Percentiles rank a stretch among this genome's conserved stretches.
phyloP scores from a whole-genome alignment of 2,113 vertebrate species.

The Semicossyphus pulcher region DNA sequence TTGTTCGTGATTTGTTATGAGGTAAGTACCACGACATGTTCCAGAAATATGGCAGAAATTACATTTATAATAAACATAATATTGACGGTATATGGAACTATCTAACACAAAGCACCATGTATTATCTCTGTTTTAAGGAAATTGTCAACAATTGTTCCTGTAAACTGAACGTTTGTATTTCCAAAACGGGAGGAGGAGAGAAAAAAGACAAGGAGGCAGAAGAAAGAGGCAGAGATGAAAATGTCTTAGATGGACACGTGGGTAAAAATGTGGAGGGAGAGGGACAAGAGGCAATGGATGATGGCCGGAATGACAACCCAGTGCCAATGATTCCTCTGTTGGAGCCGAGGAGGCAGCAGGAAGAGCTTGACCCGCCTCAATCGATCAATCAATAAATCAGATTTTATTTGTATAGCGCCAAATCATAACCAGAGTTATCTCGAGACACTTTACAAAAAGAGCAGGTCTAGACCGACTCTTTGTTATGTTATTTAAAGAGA shows the following conservation, averaged over 20 bases:
- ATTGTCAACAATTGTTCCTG: not conserved
- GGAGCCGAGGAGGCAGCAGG: not conserved
- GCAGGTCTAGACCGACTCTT: too few species aligned
- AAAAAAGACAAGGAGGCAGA: not conserved
- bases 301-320: not conserved
- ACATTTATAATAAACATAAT: too few species aligned
- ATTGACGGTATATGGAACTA: not conserved
- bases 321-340: not conserved
- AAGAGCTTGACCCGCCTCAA: conserved; percentile 12
- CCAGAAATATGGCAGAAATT: too few species aligned
- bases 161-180: not conserved
- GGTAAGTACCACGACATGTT: not conserved
- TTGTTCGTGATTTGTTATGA: accelerated
- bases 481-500: too few species aligned
- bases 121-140: too few species aligned
- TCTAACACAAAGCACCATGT: not conserved
- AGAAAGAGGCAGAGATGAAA: not conserved
- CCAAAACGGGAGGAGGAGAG: not conserved
- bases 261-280: not conserved
- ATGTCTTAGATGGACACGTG: not conserved
- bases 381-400: too few species aligned
- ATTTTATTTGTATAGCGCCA: too few species aligned
- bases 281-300: not conserved
- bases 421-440: too few species aligned
- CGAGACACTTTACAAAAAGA: too few species aligned